Percentiles rank a stretch among this genome's conserved stretches.
phyloP scores from a whole-genome alignment of 1,140 invertebrate genomes.

The Agrypnia vestita region DNA sequence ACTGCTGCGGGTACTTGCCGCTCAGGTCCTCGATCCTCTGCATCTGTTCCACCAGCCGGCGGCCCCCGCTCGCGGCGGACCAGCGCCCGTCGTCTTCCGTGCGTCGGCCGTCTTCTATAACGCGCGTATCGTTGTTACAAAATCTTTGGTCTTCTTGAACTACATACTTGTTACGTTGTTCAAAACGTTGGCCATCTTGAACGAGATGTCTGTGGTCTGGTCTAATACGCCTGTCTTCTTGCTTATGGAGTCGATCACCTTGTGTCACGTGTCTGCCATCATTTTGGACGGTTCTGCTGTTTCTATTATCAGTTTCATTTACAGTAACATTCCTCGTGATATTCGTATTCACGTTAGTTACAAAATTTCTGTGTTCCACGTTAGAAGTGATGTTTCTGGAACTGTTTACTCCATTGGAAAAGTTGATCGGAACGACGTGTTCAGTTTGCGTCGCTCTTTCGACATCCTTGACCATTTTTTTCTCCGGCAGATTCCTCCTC shows the following conservation, averaged over 20 bases:
- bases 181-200: not conserved
- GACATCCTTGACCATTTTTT: slow-evolving; percentile 14
- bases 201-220: not conserved
- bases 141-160: not conserved
- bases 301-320: slow-evolving; percentile 34
- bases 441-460: slow-evolving; percentile 49
- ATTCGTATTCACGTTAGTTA: slow-evolving; percentile 65
- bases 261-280: not conserved
- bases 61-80: slow-evolving; percentile 51
- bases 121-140: not conserved
- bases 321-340: slow-evolving; percentile 64
- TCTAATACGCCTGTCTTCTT: not conserved
- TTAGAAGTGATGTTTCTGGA: slow-evolving; percentile 22
- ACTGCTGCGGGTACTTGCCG: slow-evolving; percentile 67
- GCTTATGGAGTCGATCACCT: not conserved
- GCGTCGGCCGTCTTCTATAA: slow-evolving; percentile 26
- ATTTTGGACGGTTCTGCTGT: slow-evolving; percentile 2
- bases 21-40: slow-evolving; percentile 67
- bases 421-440: not conserved
- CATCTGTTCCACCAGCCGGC: slow-evolving; percentile 58
- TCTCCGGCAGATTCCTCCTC: slow-evolving; percentile 23
- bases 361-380: slow-evolving; percentile 62
- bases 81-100: slow-evolving; percentile 49
- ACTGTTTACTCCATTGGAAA: not conserved
- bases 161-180: not conserved